Base-by-base conservation (phyloP, 1,140 invertebrate genomes). In the Brachionus koreanus region DNA sequence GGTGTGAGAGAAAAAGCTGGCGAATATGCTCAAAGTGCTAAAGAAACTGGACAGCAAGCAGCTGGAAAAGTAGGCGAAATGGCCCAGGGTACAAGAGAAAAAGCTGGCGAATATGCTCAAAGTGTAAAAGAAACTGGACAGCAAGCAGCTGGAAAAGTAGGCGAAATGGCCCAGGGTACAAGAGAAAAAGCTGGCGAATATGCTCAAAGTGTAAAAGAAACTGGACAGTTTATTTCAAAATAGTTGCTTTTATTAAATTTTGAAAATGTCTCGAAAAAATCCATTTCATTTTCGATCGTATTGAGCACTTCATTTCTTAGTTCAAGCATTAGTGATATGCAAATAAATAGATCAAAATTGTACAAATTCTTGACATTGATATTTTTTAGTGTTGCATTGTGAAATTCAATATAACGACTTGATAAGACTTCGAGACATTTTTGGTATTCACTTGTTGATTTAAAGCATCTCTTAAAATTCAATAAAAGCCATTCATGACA, bases 151-250 rank as follows among this genome's bases (percentile, higher is more conserved):
- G 29, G 46, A 33, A 49, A 77, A 37, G 39, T 61, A 6, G 29
- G 25, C 1, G 19, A 39, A n/a, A n/a, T 42, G 3, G 46, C 46
- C 16, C 39, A 19, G 16, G 9, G 29, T 49, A 61, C 29, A 33
- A 77, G 52, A 29, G 74, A 77, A 77, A 77, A 77, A 77, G 74
- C 52, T 6, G 74, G n/a, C n/a, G n/a, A n/a, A n/a, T n/a, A n/a
- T n/a, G n/a, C n/a, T n/a, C n/a, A n/a, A n/a, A n/a, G n/a, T n/a
- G n/a, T n/a, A n/a, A n/a, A n/a, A n/a, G n/a, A n/a, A n/a, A n/a
- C n/a, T n/a, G n/a, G n/a, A n/a, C n/a, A n/a, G n/a, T n/a, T n/a
- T n/a, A n/a, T 19, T 13, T 39, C 16, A 65, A 79, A 61, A 25
- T 33, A 43, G n/a, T 35, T 13, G 7, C 61, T 43, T 79, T 57